Percentiles rank a stretch among this genome's conserved stretches.
phyloP scores from a whole-genome alignment of 1,140 invertebrate species.

The Cydia fagiglandana region DNA sequence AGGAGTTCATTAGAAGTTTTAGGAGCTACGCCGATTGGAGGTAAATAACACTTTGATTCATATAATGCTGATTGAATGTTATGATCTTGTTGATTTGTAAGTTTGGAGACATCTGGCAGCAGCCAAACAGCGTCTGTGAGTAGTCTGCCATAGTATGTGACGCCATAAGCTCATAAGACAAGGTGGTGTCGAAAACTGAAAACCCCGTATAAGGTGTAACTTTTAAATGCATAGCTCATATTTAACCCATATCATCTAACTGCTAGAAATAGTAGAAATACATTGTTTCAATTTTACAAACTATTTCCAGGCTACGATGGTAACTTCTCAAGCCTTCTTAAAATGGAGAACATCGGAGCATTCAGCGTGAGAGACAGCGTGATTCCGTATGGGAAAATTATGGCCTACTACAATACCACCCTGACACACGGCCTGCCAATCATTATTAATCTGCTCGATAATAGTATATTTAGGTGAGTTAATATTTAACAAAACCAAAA shows the following conservation, averaged over 20 bases:
- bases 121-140: too few relatives aligned
- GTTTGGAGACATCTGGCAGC: too few relatives aligned
- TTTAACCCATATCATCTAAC: too few relatives aligned
- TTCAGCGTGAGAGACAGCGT: slow-evolving; percentile 81
- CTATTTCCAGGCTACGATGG: slow-evolving; percentile 79
- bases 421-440: slow-evolving; percentile 89
- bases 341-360: slow-evolving; percentile 82
- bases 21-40: slow-evolving; percentile 73
- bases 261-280: too few relatives aligned
- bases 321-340: slow-evolving; percentile 82
- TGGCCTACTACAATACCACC: slow-evolving; percentile 88
- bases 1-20: slow-evolving; percentile 64
- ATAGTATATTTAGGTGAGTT: slow-evolving; percentile 83
- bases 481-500: too few relatives aligned
- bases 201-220: too few relatives aligned
- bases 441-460: slow-evolving; percentile 86
- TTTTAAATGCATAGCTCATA: too few relatives aligned
- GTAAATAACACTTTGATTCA: background rate
- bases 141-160: too few relatives aligned
- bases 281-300: background rate
- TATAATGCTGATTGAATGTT: too few relatives aligned
- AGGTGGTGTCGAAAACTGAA: too few relatives aligned
- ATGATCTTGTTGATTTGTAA: too few relatives aligned
- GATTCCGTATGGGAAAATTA: slow-evolving; percentile 75
- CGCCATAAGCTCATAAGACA: too few relatives aligned